Conservation (phyloP, 2,113 vertebrate species). For the Lepisosteus osseus region DNA sequence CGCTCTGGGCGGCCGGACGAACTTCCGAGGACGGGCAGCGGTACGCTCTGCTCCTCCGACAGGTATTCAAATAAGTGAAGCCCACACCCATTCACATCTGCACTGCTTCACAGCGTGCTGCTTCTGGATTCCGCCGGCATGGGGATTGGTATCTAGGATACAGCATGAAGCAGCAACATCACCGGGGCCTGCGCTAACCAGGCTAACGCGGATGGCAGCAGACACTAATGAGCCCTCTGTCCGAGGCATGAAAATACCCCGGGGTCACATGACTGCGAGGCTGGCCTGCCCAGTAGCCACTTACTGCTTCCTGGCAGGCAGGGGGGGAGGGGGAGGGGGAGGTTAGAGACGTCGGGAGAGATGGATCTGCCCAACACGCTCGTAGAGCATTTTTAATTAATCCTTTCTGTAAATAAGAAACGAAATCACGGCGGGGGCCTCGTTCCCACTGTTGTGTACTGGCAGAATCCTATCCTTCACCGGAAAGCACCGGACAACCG, state of each 20-base stretch:
- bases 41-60: no score
- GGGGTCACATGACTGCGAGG: slow-evolving; percentile 25
- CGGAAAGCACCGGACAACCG: no score
- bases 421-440: background rate
- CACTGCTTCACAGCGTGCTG: background rate
- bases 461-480: slow-evolving; percentile 20
- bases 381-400: background rate
- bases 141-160: slow-evolving; percentile 75
- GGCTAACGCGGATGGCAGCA: slow-evolving; percentile 44
- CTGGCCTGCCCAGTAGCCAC: slow-evolving; percentile 32
- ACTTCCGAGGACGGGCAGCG: no score
- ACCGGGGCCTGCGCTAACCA: slow-evolving; percentile 55
- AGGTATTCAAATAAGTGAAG: background rate
- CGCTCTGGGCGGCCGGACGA: no score
- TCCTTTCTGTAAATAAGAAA: background rate
- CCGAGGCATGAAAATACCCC: slow-evolving; percentile 45
- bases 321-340: background rate
- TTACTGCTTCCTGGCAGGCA: slow-evolving; percentile 29
- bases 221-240: slow-evolving; percentile 61
- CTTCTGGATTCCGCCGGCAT: slow-evolving; percentile 52
- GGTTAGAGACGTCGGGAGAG: background rate
- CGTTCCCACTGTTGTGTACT: slow-evolving; percentile 7
- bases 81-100: slow-evolving; percentile 8
- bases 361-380: background rate
- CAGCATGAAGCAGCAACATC: slow-evolving; percentile 72